Conservation (phyloP, 2,797 vertebrate genomes). For the Manis pentadactyla region DNA sequence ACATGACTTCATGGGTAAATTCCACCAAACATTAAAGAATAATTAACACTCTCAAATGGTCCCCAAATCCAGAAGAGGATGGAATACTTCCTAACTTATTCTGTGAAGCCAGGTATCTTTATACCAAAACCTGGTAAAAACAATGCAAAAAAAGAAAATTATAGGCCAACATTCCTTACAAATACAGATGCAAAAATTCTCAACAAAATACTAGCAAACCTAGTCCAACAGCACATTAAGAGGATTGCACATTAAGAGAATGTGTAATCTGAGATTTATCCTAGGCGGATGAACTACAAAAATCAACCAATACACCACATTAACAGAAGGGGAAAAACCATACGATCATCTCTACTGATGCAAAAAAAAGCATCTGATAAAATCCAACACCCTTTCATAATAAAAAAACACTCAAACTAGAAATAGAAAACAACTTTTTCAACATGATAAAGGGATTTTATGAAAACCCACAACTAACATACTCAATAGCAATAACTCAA, state of each 20-base stretch:
- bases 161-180: not conserved
- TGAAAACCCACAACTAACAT: not conserved
- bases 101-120: not conserved
- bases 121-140: not conserved
- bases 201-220: not conserved
- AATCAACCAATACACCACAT: not conserved
- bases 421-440: not conserved
- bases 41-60: not conserved
- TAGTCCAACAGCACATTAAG: not conserved
- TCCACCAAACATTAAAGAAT: constrained; percentile 2
- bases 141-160: not conserved
- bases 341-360: not conserved
- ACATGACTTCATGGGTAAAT: not conserved
- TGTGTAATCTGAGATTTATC: not conserved
- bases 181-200: not conserved
- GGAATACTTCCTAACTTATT: not conserved
- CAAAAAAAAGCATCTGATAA: not conserved
- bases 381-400: not conserved
- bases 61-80: not conserved
- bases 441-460: not conserved
- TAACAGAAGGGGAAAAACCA: not conserved
- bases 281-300: not conserved
- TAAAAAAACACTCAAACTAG: not conserved
- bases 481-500: not conserved
- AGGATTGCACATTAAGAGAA: not conserved